Evolutionary conservation across 92 coral and sea anemone species (phyloP), one percentile per base, ranked within the genome.

Genomic region (Zoanthus solanderi): DNA sequence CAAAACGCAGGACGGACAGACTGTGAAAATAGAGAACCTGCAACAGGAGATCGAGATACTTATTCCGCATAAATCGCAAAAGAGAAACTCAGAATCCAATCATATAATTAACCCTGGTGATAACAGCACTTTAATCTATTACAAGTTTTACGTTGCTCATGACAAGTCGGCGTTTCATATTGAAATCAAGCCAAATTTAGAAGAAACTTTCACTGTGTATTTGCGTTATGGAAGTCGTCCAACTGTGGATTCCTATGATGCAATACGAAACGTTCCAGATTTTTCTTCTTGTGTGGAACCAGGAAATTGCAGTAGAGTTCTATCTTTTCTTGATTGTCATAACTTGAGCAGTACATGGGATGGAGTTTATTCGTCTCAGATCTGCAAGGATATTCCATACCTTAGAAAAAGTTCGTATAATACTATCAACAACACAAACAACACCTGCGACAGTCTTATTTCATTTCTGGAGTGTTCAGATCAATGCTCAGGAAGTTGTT

Each of bases 271-370:
- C 16, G 56, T 93, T 78, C 97, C 97, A 7, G 93, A 94, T 74
- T 90, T 94, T 31, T 34, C 94, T 4, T 94, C 97, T 0, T 94
- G 97, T 31, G 84, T 94, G 2, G 89, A 91, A 37, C 94, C 91
- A 5, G 89, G 92, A 1, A 94, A 90, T 83, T 94, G 97, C 84
- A 94, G 87, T 16, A 73, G 85, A 0, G 92, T 92, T 13, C 37
- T 52, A 1, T 76, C 87, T 14, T 94, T 94, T 63, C 84, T 78
- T 68, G 68, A 88, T 71, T 94, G 97, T 68, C 57, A 90, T 79
- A 89, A 83, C 31, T 15, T 58, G 7, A 30, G 15, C 34, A 34
- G 45, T 28, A 78, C 71, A 0, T 57, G 83, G 71, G 53, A 78
- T 6, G 18, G 14, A 6, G 14, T 5, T 2, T 13, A 53, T 47